Evolutionary conservation across 2,888 invertebrate genomes (phyloP), one percentile per base, ranked within the genome.

Genomic region (Thereva unica): DNA sequence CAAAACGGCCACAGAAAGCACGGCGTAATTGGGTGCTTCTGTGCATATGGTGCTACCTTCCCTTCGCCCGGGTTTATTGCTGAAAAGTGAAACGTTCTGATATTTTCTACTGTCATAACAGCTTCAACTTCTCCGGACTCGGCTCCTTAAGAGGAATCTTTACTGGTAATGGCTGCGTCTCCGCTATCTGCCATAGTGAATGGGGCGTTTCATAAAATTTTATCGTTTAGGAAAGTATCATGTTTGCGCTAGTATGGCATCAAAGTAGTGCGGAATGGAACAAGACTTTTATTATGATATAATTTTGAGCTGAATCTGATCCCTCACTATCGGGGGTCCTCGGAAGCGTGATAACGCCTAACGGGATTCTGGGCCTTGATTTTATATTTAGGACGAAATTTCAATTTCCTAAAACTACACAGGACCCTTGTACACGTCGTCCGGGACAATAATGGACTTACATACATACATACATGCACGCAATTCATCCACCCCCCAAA

Each of bases 11-110:
- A 12, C 38, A 59, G 47, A 59, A 59, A 59, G 47, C 47, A 38
- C 12, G 47, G 8, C 57, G 35, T 59, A 59, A 59, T 59, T 45
- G 57, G 57, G 47, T 59, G 38, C 57, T 59, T 47, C n/a, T 9
- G 45, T 47, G 47, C 57, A 59, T 59, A 59, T 59, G 57, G 57
- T 59, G 57, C 47, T 35, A 37, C 47, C n/a, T 59, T 47, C 57
- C 57, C 47, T 59, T 23, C 1, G 1, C 37, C 47, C 37, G 37
- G 47, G 37, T 59, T 47, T 59, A 59, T 59, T 59, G 47, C 47
- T 47, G 45, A 38, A 47, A 44, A 59, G 38, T 38, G 57, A 59
- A 59, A 37, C 7, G 47, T 47, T 59, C 47, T n/a, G 57, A n/a
- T 47, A 59, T 59, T 56, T 45, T 57, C n/a, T 55, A 8, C 55